These are phyloP conservation scores for Casuarius casuarius DNA, from an alignment of 2,113 vertebrate genomes.

Conservation along the genomic window DNA sequence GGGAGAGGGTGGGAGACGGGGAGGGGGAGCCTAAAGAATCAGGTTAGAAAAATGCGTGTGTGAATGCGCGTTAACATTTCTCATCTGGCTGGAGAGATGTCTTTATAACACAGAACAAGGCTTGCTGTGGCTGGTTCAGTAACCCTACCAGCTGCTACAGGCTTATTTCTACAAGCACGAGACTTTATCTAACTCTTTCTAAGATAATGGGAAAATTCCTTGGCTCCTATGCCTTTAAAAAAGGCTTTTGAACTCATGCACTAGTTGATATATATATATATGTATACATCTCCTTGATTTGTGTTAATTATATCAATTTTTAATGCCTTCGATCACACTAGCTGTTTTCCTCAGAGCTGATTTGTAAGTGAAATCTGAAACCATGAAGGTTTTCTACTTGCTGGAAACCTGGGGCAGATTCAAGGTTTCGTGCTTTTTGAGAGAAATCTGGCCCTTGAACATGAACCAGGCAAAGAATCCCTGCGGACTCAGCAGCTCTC, in stretches of 20 bases:
- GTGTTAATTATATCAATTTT: slow-evolving; percentile 34
- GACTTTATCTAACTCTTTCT: slow-evolving; percentile 18
- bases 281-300: neutral
- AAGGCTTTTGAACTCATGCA: slow-evolving; percentile 16
- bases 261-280: neutral
- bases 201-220: slow-evolving; percentile 22
- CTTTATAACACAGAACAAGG: slow-evolving; percentile 24
- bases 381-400: neutral
- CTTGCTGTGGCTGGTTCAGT: slow-evolving; percentile 33
- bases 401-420: neutral
- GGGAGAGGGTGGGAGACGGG: neutral
- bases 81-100: neutral
- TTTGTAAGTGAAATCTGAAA: slow-evolving; percentile 4
- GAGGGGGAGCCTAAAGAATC: neutral
- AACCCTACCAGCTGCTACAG: slow-evolving; percentile 34
- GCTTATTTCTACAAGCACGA: slow-evolving; percentile 29
- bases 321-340: neutral
- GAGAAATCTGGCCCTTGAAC: neutral
- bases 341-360: neutral
- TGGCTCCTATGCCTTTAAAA: neutral
- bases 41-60: neutral
- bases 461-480: neutral
- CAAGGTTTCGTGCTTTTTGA: neutral
- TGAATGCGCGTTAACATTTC: neutral
- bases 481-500: neutral